Evolutionary conservation across 2,113 vertebrate genomes (phyloP), one percentile per base, ranked within the genome.

Genomic region (Coptodon bakossiorum): DNA sequence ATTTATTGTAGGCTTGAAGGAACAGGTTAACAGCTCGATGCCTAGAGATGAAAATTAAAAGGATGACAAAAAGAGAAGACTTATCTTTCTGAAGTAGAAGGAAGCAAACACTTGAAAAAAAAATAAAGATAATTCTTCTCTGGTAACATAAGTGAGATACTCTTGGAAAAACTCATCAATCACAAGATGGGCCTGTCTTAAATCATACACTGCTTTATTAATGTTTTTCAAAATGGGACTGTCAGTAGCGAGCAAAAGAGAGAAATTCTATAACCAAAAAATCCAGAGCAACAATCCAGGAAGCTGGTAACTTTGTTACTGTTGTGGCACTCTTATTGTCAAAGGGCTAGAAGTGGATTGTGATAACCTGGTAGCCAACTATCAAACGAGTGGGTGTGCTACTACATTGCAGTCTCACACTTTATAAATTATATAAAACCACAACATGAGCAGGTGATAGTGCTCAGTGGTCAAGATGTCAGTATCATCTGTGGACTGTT

Each of bases 11-110:
- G 83, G 98, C 97, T 96, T 98, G 98, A 90, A 99, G 97, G 92
- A 99, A 99, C 53, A 99, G 96, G 91, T 99, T 99, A 93, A 98
- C 96, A 0, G 97, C 98, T 89, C 98, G 96, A 88, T 99, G 98
- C 95, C 98, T 99, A 89, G 6, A 52, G n/a, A 78, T 36, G 5
- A 40, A 53, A 40, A 63, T 29, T 24, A n/a, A 24, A 71, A 16
- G 3, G 22, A 59, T 10, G 12, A 48, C 59, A 50, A 56, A 22
- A 48, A 68, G 17, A 68, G 19, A 27, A 48, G 14, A 48, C 8
- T 48, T 27, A 45, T 7, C 22, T 48, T 76, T 73, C 40, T 73
- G 14, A 76, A 76, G 22, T 17, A 48, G 22, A 48, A 45, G 13
- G 38, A 73, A 24, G 68, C 9, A 48, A 76, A 76, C 14, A 73